Evolutionary conservation across 1,140 invertebrate genomes (phyloP), one percentile per base, ranked within the genome.

Genomic region (Cydia pomonella): DNA sequence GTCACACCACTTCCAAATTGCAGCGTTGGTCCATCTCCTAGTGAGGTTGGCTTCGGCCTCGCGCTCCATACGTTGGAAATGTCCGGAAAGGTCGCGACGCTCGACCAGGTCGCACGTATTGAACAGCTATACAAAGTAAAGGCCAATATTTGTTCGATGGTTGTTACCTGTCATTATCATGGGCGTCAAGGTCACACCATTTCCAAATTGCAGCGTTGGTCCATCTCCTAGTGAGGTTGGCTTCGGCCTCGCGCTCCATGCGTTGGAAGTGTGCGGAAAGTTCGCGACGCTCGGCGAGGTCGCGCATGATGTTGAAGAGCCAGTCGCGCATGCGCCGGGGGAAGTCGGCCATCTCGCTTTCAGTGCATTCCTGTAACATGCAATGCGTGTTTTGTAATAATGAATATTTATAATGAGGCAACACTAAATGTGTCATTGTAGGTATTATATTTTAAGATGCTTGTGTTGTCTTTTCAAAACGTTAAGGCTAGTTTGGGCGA

Each of bases 1-100:
- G 88, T 99, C 98, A 87, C 98, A 99, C 97, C 98, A 99, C 88
- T 99, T 99, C 98, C 98, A 99, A 73, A 99, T 96, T 44, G 98
- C 98, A 13, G 98, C 97, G 88, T 98, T 97, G 6, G 96, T 95
- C 97, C 97, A 98, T 81, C 97, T 95, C 41, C 96, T 94, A 0
- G 96, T 97, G 80, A 97, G 94, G 84, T 97, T 97, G 7, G 94
- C 95, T 93, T 98, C 97, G 18, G 97, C 97, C 92, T 98, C 97
- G 66, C 95, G 94, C 93, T 98, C 97, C 96, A 98, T 96, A 89
- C 96, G 94, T 86, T 97, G 93, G 85, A 97, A 98, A 85, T 98
- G 95, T 6, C 96, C 94, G n/a, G 96, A 95, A 4, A 99, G 93
- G 90, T 98, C 97, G 84, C 97, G 94, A 80, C 97, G 94, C 86